Evolutionary conservation across 2,113 vertebrate genomes (phyloP), one percentile per base, ranked within the genome.

Genomic region (Tapirus terrestris): DNA sequence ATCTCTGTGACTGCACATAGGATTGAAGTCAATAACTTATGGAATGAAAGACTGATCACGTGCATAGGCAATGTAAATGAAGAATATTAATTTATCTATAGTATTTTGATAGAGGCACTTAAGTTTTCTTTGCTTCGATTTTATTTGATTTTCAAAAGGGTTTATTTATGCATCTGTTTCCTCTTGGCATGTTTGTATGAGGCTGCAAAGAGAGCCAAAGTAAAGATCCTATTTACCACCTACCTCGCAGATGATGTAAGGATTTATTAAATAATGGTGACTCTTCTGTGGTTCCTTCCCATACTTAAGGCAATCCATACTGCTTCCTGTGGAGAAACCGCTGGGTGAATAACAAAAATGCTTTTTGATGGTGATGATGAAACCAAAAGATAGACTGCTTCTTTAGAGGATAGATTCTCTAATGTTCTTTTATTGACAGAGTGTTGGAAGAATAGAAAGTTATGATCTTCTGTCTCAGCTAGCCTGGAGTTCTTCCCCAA

Each of bases 401-500:
- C n/a, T 89, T 92, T 84, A 79, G 61, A 96, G 65, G 56, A 51
- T 39, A 93, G 16, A 92, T 21, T 82, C 61, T 90, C 33, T 98
- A 95, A 96, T 97, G 85, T 96, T 61, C 76, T 98, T 82, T 89
- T 93, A 91, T 79, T 89, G 87, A 94, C 84, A 81, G 89, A 65
- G 16, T 94, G n/a, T 91, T 98, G 67, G 39, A 63, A 98, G 83
- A 97, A 98, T 88, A 90, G 85, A 76, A 98, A 95, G 94, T 94
- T 84, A 72, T 79, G 56, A 85, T 60, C 91, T 98, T 98, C 36
- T 95, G 75, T 97, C 90, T 96, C 60, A 5, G 0, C 21, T 94
- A 97, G 86, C 68, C 85, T 96, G 79, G 23, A 97, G 12, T 98
- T 97, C 96, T 97, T 92, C 75, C 60, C 76, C 79, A 96, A 97